phyloP scores from a whole-genome alignment of 2,113 vertebrate genomes.

The Muntiacus muntjak region DNA sequence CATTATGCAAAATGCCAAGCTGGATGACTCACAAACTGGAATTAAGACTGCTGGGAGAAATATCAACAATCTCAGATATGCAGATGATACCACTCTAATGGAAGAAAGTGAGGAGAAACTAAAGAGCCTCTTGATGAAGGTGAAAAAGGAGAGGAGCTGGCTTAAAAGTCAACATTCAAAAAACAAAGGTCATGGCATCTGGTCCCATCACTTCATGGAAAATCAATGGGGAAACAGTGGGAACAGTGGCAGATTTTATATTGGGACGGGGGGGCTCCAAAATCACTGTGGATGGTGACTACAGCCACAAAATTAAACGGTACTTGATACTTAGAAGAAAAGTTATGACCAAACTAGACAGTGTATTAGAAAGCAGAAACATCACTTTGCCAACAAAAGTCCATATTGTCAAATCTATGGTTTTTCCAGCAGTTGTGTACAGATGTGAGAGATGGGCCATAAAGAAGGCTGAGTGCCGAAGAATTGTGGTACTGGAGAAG shows the following conservation, averaged over 20 bases:
- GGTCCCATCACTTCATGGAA: background rate
- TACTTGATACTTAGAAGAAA: background rate
- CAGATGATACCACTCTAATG: background rate
- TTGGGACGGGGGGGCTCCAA: background rate
- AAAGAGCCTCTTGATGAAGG: background rate
- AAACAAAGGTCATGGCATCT: background rate
- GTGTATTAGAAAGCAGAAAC: background rate
- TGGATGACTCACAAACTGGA: background rate
- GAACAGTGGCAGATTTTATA: background rate
- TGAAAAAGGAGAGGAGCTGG: background rate
- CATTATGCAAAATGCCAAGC: background rate
- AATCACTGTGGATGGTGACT: background rate
- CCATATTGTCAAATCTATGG: background rate
- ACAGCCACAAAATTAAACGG: background rate
- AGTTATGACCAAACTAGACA: background rate
- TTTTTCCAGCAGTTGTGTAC: background rate
- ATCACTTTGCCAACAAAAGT: background rate
- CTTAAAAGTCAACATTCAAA: background rate
- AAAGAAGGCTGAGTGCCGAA: background rate
- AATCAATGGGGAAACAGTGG: background rate
- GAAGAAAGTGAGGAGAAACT: background rate
- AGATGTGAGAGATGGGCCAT: background rate
- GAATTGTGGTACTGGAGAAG: background rate
- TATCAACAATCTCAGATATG: background rate
- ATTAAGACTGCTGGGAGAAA: background rate